A percentile compares a stretch with the other conserved stretches of the same genome.
phyloP scores from a whole-genome alignment of 1,140 invertebrate species.

The Hypothenemus hampei region DNA sequence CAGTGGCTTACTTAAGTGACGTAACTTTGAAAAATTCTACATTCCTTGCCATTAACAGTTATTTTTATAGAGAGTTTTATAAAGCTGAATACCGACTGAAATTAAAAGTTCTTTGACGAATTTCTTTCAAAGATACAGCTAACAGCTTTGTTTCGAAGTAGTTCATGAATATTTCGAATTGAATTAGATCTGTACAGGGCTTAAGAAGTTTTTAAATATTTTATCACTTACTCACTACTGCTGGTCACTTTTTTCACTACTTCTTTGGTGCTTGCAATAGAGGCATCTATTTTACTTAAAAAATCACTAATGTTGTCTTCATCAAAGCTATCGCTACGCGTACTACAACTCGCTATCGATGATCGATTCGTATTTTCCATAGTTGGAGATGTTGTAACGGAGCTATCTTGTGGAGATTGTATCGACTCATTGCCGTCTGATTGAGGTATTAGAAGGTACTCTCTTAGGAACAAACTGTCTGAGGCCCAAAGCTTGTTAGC shows the following conservation, averaged over 20 bases:
- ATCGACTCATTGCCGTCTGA: slow-evolving; percentile 54
- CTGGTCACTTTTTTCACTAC: slow-evolving; percentile 76
- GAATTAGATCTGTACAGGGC: too few species aligned
- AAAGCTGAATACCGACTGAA: too few species aligned
- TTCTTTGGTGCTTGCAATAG: slow-evolving; percentile 77
- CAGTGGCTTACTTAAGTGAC: too few species aligned
- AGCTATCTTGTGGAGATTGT: slow-evolving; percentile 2
- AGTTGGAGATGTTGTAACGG: slow-evolving; percentile 17
- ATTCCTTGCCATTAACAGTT: too few species aligned
- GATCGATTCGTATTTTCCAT: slow-evolving; percentile 15
- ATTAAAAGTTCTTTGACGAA: too few species aligned
- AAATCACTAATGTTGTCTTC: slow-evolving; percentile 72
- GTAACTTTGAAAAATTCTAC: too few species aligned
- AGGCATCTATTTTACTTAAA: slow-evolving; percentile 79
- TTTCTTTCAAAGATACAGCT: too few species aligned
- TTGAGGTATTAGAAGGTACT: slow-evolving; percentile 72
- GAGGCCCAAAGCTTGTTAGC: slow-evolving; percentile 82
- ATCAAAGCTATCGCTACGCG: slow-evolving; percentile 43
- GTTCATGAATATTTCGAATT: too few species aligned
- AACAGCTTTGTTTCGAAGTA: too few species aligned
- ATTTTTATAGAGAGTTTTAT: too few species aligned
- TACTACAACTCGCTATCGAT: slow-evolving; percentile 8
- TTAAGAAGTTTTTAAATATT: too few species aligned
- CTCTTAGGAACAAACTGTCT: slow-evolving; percentile 82
- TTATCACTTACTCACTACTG: slow-evolving; percentile 71